Evolutionary conservation across 1,140 invertebrate genomes (phyloP).

Genomic region (Meloidogyne exigua): DNA sequence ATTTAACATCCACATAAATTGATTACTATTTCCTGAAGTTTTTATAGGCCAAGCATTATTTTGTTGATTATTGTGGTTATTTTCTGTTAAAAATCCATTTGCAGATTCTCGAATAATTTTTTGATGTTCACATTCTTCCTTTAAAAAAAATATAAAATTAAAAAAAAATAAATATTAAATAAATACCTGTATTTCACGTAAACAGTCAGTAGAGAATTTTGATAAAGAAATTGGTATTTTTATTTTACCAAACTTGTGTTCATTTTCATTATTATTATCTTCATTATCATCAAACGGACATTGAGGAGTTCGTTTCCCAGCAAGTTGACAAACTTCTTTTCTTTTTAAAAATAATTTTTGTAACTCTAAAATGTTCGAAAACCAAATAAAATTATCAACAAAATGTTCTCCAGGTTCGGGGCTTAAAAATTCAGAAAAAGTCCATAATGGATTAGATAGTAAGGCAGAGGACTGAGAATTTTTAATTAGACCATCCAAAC

Average conservation of each 20-base stretch:
- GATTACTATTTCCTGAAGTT: neutral
- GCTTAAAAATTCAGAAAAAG: slow-evolving; percentile 17
- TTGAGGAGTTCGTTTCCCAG: slow-evolving; percentile 28
- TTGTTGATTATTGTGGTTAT: slow-evolving; percentile 9
- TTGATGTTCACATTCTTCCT: slow-evolving; percentile 17
- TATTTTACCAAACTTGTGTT: neutral
- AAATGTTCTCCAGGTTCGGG: slow-evolving; percentile 14
- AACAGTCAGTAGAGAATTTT: slow-evolving; percentile 25
- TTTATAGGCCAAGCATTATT: neutral
- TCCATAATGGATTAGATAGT: neutral
- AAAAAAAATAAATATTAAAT: neutral
- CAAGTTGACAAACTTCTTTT: slow-evolving; percentile 15
- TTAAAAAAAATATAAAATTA: slow-evolving; percentile 3
- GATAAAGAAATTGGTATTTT: slow-evolving; percentile 15
- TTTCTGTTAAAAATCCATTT: slow-evolving; percentile 10
- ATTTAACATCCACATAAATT: slow-evolving; percentile 15
- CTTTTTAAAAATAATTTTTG: slow-evolving; percentile 10
- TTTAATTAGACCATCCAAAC: slow-evolving; percentile 13
- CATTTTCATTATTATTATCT: neutral
- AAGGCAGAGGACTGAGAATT: neutral
- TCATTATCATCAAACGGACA: slow-evolving; percentile 11
- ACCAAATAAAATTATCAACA: slow-evolving; percentile 16
- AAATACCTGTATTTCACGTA: slow-evolving; percentile 20
- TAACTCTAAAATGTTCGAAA: slow-evolving; percentile 18
- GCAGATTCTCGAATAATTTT: slow-evolving; percentile 10